Evolutionary conservation across 2,888 invertebrate genomes (phyloP), one percentile per base, ranked within the genome.

Genomic region (Acheta domesticus): DNA sequence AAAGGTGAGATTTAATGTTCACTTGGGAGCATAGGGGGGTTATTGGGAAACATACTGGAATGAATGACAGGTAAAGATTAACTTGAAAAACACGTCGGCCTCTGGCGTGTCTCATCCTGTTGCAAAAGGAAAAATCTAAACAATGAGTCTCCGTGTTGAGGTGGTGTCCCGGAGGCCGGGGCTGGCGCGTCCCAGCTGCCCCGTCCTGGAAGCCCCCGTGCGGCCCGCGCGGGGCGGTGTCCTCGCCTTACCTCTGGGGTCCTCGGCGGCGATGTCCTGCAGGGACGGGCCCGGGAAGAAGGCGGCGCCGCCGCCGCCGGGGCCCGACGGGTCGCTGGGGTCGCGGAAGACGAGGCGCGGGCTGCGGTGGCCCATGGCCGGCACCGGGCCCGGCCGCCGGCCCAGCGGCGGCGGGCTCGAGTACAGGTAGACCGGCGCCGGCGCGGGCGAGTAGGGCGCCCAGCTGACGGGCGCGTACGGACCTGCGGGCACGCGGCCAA

Each of bases 341-440:
- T 83, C 83, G 77, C 83, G 50, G 79, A 82, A 82, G 74, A 83
- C 83, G 48, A 83, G 80, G 48, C 83, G 74, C 2, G 83, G 83
- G 78, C 82, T 83, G 48, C 83, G 49, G 21, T 81, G 82, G 12
- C 82, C 82, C 80, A 81, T 82, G 49, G 79, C 79, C 11, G 80
- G 79, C 62, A 62, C 62, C 11, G 62, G 62, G 14, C 16, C 16
- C n/a, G 62, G 62, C n/a, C 62, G 62, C 3, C 62, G 62, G n/a
- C 62, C 62, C 12, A 23, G 23, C 21, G 74, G 48, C 21, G 79
- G 79, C 23, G 76, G 76, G 73, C 62, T 76, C 49, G 48, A 79
- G 62, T 79, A 76, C 62, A 62, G 62, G 62, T 62, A 62, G 16
- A 62, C 62, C n/a, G 62, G 62, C 62, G 62, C 14, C n/a, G 62